These are phyloP conservation scores for Metridium senile DNA, from an alignment of 92 coral and sea anemone species.

Conservation along the genomic window DNA sequence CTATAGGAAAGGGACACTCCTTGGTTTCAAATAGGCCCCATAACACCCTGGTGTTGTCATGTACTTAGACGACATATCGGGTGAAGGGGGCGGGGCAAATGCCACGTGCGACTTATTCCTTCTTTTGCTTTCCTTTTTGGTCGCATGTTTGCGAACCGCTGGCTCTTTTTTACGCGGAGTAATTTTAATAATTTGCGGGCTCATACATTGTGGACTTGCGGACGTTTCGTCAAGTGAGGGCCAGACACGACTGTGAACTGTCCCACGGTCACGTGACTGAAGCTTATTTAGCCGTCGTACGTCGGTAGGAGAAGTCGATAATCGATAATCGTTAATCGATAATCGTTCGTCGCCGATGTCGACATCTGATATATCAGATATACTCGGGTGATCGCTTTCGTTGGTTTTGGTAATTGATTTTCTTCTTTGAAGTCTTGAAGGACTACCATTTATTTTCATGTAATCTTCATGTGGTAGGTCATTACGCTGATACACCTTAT, in stretches of 20 bases:
- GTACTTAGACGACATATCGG: constrained; percentile 11
- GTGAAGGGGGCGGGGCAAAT: constrained; percentile 46
- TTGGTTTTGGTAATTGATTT: background rate
- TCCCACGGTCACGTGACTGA: constrained; percentile 22
- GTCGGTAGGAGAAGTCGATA: background rate
- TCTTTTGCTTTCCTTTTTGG: constrained; percentile 15
- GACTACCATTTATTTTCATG: too few species aligned
- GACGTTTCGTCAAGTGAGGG: constrained; percentile 7
- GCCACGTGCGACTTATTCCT: constrained; percentile 19
- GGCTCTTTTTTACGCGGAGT: constrained; percentile 50
- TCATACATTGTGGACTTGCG: constrained; percentile 15
- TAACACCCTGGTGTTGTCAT: background rate
- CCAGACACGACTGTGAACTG: constrained; percentile 14
- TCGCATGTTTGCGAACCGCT: constrained; percentile 15
- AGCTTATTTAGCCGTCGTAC: background rate
- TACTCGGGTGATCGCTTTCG: background rate
- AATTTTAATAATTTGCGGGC: constrained; percentile 60
- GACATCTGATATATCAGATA: background rate
- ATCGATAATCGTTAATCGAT: background rate
- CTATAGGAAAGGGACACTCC: constrained; percentile 1
- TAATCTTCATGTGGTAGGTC: background rate
- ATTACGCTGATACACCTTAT: background rate
- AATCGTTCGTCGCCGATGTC: background rate
- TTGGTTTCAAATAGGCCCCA: constrained; percentile 13
- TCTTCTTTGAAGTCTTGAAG: too few species aligned